Evolutionary conservation across 2,888 invertebrate species (phyloP), one percentile per base, ranked within the genome.

Genomic region (Anthophora plumipes): DNA sequence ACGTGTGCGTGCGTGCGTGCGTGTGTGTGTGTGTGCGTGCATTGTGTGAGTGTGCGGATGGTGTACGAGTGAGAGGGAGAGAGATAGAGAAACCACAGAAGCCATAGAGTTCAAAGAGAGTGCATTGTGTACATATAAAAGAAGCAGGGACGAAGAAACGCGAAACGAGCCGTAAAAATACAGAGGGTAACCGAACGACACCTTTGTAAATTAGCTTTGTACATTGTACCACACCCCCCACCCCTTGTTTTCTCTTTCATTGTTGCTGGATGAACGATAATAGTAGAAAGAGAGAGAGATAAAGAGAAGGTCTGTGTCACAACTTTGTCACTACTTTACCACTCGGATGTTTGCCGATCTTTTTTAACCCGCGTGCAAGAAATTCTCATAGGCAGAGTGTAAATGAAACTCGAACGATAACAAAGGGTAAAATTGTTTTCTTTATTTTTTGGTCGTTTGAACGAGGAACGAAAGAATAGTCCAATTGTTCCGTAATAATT

Each of bases 151-250:
- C 41, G 72, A 77, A 64, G 63, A 72, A 59, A 59, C 39, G 74
- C 68, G 80, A 83, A 64, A 61, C 70, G 77, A 72, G 60, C 64
- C 69, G 80, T 63, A 66, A 80, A 31, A 64, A 77, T 78, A 76
- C 84, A 83, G 74, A 84, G 82, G 80, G 74, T 81, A 85, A 69
- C 81, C 79, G 85, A 85, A 76, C 75, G 86, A 69, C 43, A 84
- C 79, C 85, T 86, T 86, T 86, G 83, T 86, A 86, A 85, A 86
- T 86, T 86, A 85, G 84, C 85, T 82, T 84, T 80, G 83, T 80
- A 83, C 75, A 68, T 77, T 83, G 41, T 74, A 71, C 54, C 50
- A 69, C 64, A 52, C 55, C 63, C 57, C 43, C 54, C 70, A 22
- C 31, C 57, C 59, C 69, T 46, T 50, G n/a, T 61, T 39, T 39